Evolutionary conservation across 2,888 invertebrate species (phyloP), one percentile per base, ranked within the genome.

Genomic region (Lamellibrachia columna): DNA sequence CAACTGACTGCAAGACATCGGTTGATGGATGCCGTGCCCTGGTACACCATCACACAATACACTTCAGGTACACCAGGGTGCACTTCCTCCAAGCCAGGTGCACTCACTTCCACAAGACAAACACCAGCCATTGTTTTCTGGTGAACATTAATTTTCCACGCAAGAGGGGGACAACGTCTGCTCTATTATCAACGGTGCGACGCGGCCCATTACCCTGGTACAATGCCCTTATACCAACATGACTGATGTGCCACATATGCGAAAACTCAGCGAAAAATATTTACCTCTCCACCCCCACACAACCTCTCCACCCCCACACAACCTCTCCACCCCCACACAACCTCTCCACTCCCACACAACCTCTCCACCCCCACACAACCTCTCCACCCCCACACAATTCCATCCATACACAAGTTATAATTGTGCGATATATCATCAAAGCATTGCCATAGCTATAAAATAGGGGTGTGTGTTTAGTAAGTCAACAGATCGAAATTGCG

Each of bases 221-320:
- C 75, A 75, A 75, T 75, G 75, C 75, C 75, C 75, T 75, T 75
- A 75, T 75, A 75, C 75, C 22, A 75, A 75, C 75, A 22, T 75
- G 75, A 75, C 75, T 75, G 75, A 75, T 75, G 75, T 75, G 75
- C 6, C 75, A 22, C 75, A 75, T 75, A 75, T 75, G 75, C n/a
- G 75, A 75, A 22, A 75, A 75, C 75, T 75, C 75, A 75, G 15
- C 75, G 2, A n/a, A n/a, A 75, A 75, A 75, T 75, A 75, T 75
- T 22, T 75, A 75, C 75, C 75, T 15, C 75, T 75, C 75, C 75
- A 22, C 75, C 75, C 15, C 75, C 75, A 55, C 55, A 55, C 55
- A 55, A 55, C 1, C 55, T 40, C 40, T 40, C 40, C 40, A 40
- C 0, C 40, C 40, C 40, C 40, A 40, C 40, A 40, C 40, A 40